phyloP scores from a whole-genome alignment of 1,140 invertebrate genomes.

The Rhopalosiphum padi region DNA sequence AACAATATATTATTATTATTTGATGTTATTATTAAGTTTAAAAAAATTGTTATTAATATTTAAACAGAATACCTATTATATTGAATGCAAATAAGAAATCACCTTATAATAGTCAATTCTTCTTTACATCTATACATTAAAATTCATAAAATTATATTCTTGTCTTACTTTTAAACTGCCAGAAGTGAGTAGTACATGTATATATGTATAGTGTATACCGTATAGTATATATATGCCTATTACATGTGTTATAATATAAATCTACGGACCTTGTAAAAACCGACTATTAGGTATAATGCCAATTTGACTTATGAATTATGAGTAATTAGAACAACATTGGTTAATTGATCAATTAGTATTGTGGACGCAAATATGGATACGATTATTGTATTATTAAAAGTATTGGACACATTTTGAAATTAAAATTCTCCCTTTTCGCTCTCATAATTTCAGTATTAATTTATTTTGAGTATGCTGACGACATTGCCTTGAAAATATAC shows the following conservation, averaged over 20 bases:
- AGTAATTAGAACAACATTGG: neutral
- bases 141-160: neutral
- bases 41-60: neutral
- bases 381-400: constrained; percentile 24
- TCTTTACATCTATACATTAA: neutral
- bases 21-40: neutral
- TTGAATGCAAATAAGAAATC: neutral
- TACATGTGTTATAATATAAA: neutral
- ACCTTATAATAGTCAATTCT: neutral
- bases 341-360: constrained; percentile 35
- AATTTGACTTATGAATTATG: neutral
- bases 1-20: neutral
- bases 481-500: constrained; percentile 24
- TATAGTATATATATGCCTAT: neutral
- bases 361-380: neutral
- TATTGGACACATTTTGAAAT: neutral
- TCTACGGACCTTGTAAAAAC: neutral
- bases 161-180: neutral
- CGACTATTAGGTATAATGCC: neutral
- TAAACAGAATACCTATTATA: neutral
- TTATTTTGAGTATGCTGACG: neutral
- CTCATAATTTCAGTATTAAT: neutral
- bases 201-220: neutral
- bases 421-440: neutral
- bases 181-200: neutral